Base-by-base conservation (phyloP, 2,797 vertebrate genomes). In the Meriones psammophilus region DNA sequence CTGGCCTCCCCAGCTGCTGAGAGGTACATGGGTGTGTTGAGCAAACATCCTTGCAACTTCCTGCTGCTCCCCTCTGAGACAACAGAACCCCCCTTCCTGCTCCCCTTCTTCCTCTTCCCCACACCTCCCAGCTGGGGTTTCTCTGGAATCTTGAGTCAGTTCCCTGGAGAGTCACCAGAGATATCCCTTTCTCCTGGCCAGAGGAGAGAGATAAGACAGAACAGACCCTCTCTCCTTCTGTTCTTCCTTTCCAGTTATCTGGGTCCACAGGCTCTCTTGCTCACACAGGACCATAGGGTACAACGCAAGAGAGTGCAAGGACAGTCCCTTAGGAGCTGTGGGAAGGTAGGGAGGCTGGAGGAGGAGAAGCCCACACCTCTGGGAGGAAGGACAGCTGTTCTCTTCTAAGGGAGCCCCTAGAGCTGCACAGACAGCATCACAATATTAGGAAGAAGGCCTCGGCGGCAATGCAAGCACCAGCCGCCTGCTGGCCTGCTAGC, bases 31-130 rank as follows among this genome's bases (percentile, higher is more conserved):
- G 98, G 97, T 98, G 98, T 97, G 94, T 93, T 98, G 92, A 95
- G 97, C 94, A 98, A 98, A 98, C 95, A 98, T 92, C 98, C 97
- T 98, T 92, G 95, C 95, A 46, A 95, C 96, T 98, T 98, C 98
- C 98, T 98, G 98, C 97, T 98, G 96, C 96, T 98, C 97, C 95
- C 89, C 93, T 97, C 90, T 60, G 89, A 97, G 96, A 96, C 89
- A 97, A 97, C 94, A 98, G 88, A 87, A 33, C 68, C 93, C 88
- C 62, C 92, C 66, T 28, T 36, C 64, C 22, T 24, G 66, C 85
- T 90, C 73, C 92, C 88, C 33, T 36, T 90, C 87, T 76, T 46
- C 69, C 42, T 78, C 60, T 58, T 62, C 42, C 50, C 77, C 89
- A 74, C 73, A 71, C 73, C 86, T 92, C 76, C 96, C 89, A 94